Evolutionary conservation across 1,140 invertebrate species (phyloP), one percentile per base, ranked within the genome.

Genomic region (Helicoverpa armigera): DNA sequence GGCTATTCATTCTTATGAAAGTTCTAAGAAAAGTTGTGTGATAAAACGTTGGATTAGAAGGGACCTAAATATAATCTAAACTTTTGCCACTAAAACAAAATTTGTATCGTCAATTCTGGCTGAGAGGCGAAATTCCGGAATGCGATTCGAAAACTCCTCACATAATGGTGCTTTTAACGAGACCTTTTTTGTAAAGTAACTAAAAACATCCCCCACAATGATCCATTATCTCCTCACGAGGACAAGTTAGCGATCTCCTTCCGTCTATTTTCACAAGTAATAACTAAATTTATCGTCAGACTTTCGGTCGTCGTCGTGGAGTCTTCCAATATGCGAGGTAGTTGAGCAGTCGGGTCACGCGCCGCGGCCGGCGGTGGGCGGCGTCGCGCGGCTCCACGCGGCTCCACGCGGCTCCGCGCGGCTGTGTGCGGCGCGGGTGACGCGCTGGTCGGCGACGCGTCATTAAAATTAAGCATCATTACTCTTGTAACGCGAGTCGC

Each of bases 381-480:
- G 61, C 75, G 48, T 23, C 53, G 67, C 12, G 16, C 48, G 84
- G 77, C 61, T 56, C 70, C 61, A 23, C 23, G 23, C 23, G 23
- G 77, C 61, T 56, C 70, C 61, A n/a, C n/a, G n/a, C n/a, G n/a
- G n/a, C n/a, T 56, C 70, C 61, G 2, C 23, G 23, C 23, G 23
- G 77, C 61, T 56, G 65, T 56, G 72, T 43, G 77, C 81, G 79
- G 83, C 81, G 77, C 35, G 85, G 82, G 88, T 84, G 88, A 82
- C 88, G 80, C 79, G 85, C 76, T 89, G 87, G 88, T 85, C 87
- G 86, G 82, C 91, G 92, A 94, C 92, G 91, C 88, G 91, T 94
- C 93, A 93, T 95, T 95, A 95, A 95, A 95, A 94, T 95, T 95
- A 92, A 95, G 86, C 92, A 91, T 95, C 93, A 94, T 95, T 94